Conservation (phyloP, 2,888 invertebrate species). For the Hermodice carunculata region DNA sequence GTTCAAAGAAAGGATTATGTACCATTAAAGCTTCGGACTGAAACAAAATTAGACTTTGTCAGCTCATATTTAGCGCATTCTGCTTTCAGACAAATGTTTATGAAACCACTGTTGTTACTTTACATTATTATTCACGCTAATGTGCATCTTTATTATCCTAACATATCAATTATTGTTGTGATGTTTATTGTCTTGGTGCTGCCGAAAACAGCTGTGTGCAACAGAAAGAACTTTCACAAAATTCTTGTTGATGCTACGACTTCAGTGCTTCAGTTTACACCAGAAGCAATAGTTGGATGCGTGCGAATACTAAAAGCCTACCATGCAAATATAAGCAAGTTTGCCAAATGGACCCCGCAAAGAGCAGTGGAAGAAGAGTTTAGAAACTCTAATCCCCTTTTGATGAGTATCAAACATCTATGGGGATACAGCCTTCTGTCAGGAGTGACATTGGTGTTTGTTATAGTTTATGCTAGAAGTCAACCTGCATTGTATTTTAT, state of each 20-base stretch:
- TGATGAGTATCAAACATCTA: slow-evolving; percentile 55
- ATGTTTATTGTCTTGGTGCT: slow-evolving; percentile 59
- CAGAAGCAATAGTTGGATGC: slow-evolving; percentile 57
- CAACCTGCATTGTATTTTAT: slow-evolving; percentile 25
- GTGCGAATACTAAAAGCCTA: slow-evolving; percentile 54
- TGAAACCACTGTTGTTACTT: slow-evolving; percentile 55
- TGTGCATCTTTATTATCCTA: slow-evolving; percentile 49
- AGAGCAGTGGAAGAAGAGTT: slow-evolving; percentile 59
- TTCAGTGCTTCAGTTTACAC: slow-evolving; percentile 59
- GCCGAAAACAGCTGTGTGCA: slow-evolving; percentile 58
- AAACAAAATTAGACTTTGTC: slow-evolving; percentile 53
- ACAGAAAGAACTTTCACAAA: slow-evolving; percentile 49
- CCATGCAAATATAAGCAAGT: slow-evolving; percentile 52
- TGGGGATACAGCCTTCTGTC: slow-evolving; percentile 58
- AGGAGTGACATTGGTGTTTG: slow-evolving; percentile 42
- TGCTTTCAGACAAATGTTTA: slow-evolving; percentile 56
- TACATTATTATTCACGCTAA: slow-evolving; percentile 54
- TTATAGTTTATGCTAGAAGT: slow-evolving; percentile 40
- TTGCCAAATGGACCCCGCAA: slow-evolving; percentile 59
- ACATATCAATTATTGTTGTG: slow-evolving; percentile 53
- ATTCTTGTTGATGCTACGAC: slow-evolving; percentile 56
- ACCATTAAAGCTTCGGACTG: slow-evolving; percentile 52
- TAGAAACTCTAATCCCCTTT: slow-evolving; percentile 52
- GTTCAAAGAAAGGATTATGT: slow-evolving; percentile 54
- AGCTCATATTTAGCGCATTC: slow-evolving; percentile 59